A percentile compares a stretch with the other conserved stretches of the same genome.
phyloP scores from a whole-genome alignment of 2,113 vertebrate species.

The Eulacestoma nigropectus region DNA sequence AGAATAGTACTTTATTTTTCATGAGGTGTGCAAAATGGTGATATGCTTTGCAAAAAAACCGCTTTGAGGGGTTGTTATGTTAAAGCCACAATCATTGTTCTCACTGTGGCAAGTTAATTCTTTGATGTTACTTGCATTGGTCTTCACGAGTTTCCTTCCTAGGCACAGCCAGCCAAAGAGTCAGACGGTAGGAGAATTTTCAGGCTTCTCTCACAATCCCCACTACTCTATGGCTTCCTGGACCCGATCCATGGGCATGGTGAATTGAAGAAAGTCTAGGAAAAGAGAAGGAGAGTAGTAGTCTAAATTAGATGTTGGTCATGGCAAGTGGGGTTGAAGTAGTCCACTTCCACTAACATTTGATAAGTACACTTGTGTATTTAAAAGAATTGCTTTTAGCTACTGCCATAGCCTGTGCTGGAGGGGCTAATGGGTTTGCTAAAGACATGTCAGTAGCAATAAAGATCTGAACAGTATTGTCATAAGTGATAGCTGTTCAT shows the following conservation, averaged over 20 bases:
- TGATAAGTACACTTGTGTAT: background rate
- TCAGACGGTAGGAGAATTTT: background rate
- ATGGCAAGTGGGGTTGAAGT: background rate
- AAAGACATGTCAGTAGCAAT: background rate
- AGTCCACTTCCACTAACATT: background rate
- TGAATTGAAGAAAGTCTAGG: background rate
- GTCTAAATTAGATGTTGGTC: background rate
- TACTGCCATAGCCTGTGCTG: background rate
- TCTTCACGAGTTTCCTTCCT: background rate
- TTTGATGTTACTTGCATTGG: background rate
- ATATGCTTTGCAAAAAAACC: background rate
- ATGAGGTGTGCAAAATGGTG: background rate
- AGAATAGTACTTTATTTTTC: background rate
- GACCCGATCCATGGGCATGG: background rate
- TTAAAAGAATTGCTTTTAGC: background rate
- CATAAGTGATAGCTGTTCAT: background rate
- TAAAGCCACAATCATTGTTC: background rate
- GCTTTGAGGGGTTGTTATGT: background rate
- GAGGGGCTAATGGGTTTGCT: background rate
- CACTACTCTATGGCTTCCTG: background rate
- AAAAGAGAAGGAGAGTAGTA: background rate
- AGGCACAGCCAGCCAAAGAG: background rate
- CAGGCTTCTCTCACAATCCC: background rate
- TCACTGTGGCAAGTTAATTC: background rate
- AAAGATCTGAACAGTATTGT: background rate